Percentiles rank a stretch among this genome's conserved stretches.
phyloP scores from a whole-genome alignment of 2,113 vertebrate genomes.

The Acanthisitta chloris region DNA sequence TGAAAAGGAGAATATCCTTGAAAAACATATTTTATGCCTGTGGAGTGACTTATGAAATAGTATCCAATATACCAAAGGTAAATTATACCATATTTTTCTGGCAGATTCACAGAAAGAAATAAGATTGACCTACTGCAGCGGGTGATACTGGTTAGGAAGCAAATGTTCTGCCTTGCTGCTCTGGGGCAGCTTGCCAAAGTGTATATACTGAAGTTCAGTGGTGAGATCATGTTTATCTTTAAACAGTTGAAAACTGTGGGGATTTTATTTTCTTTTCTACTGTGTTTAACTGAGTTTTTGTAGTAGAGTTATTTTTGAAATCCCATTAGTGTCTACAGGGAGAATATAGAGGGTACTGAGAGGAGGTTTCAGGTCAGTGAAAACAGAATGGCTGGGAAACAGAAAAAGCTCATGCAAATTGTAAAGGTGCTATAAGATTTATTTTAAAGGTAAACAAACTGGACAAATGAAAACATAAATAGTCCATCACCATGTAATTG shows the following conservation, averaged over 20 bases:
- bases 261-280: background rate
- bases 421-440: background rate
- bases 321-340: background rate
- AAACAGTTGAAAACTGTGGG: background rate
- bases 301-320: background rate
- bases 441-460: background rate
- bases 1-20: constrained; percentile 94
- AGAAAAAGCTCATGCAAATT: background rate
- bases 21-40: constrained; percentile 91
- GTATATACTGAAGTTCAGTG: background rate
- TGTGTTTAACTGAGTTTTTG: background rate
- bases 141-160: background rate
- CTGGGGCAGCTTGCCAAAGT: background rate
- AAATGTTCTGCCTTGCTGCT: background rate
- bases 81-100: background rate
- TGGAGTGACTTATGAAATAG: constrained; percentile 95
- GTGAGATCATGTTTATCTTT: background rate
- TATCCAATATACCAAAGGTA: constrained; percentile 99
- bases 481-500: background rate
- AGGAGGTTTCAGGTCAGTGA: background rate
- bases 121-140: background rate
- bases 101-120: background rate
- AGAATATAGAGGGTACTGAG: background rate
- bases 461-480: background rate
- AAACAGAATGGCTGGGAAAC: background rate